Evolutionary conservation across 2,888 invertebrate genomes (phyloP).

Genomic region (Meghimatium bilineatum): DNA sequence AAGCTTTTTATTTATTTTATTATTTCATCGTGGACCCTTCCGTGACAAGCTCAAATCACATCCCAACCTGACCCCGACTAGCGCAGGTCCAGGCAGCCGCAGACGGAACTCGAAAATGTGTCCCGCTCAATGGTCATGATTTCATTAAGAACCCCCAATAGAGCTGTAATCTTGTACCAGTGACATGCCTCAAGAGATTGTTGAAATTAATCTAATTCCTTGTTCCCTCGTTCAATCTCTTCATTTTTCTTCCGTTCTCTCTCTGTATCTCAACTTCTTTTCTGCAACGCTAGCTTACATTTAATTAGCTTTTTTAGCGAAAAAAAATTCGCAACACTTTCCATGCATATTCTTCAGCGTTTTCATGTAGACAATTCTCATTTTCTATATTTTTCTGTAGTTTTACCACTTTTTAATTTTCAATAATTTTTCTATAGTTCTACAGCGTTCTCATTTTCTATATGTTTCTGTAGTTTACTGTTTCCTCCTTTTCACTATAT

Average conservation of each 20-base stretch:
- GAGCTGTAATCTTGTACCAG: slow-evolving; percentile 29
- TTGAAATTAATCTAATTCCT: slow-evolving; percentile 38
- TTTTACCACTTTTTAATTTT: too few species aligned
- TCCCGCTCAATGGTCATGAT: slow-evolving; percentile 5
- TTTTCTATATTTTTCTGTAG: too few species aligned
- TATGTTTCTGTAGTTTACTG: too few species aligned
- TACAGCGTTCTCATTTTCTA: too few species aligned
- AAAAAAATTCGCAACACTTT: too few species aligned
- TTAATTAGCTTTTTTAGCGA: too few species aligned
- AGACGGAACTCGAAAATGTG: not conserved
- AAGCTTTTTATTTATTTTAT: not conserved
- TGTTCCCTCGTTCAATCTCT: slow-evolving; percentile 10
- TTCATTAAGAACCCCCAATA: slow-evolving; percentile 37
- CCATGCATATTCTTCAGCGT: too few species aligned
- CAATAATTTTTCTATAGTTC: too few species aligned
- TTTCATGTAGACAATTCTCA: too few species aligned
- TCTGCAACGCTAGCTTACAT: not conserved
- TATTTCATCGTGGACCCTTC: not conserved
- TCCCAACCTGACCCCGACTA: not conserved
- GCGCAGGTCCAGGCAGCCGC: not conserved
- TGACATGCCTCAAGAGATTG: not conserved
- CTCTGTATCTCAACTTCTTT: not conserved
- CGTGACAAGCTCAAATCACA: not conserved
- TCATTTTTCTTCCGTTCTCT: not conserved
- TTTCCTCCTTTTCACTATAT: too few species aligned